These are phyloP conservation scores for Theretra japonica DNA, from an alignment of 2,888 invertebrate genomes.

Conservation along the genomic window DNA sequence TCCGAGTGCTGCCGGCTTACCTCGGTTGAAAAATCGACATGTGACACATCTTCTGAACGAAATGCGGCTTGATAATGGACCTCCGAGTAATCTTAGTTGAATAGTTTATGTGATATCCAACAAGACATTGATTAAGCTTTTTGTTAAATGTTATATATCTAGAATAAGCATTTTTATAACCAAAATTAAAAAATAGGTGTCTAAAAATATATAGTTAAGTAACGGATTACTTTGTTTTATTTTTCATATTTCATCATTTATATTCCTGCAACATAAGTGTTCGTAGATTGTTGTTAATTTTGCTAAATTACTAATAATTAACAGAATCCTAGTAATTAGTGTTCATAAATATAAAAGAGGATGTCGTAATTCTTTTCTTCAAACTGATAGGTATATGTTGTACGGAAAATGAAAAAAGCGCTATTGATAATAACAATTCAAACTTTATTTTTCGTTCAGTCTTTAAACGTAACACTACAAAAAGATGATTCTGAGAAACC, in stretches of 20 bases:
- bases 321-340: not conserved
- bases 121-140: constrained; percentile 42
- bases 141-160: constrained; percentile 21
- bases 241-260: not conserved
- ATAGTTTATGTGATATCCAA: constrained; percentile 21
- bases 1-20: constrained; percentile 74
- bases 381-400: not conserved
- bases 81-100: not conserved
- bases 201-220: not conserved
- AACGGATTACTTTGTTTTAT: constrained; percentile 12
- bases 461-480: not conserved
- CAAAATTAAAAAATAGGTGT: not conserved
- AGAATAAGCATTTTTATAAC: constrained; percentile 4
- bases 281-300: constrained; percentile 5
- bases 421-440: not conserved
- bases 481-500: not conserved
- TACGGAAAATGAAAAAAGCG: not conserved
- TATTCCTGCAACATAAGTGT: not conserved
- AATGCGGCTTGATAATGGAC: constrained; percentile 3
- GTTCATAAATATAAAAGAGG: constrained; percentile 2
- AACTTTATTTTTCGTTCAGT: not conserved
- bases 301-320: not conserved
- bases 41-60: not conserved
- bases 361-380: not conserved
- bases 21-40: constrained; percentile 60